Conservation (phyloP, 2,797 vertebrate genomes). For the Distichodus sexfasciatus region DNA sequence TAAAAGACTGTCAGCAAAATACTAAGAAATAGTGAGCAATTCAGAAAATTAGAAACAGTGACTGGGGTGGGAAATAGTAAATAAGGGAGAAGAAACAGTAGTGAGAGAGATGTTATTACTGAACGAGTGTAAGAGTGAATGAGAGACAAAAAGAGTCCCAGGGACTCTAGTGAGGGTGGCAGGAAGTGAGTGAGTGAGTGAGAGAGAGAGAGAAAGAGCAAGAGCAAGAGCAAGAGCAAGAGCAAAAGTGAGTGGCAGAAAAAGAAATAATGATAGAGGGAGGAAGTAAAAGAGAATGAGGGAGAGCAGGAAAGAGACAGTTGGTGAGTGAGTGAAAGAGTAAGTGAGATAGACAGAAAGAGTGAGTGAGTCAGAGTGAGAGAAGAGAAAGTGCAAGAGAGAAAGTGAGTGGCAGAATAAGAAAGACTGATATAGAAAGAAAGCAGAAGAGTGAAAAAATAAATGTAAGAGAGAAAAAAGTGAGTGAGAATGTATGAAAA, state of each 20-base stretch:
- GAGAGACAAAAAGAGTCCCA: no score
- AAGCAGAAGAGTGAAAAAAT: not conserved
- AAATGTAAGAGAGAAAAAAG: constrained; percentile 46
- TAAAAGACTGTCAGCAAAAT: no score
- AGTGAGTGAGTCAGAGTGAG: constrained; percentile 57
- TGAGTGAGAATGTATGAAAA: not conserved
- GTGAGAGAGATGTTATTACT: no score
- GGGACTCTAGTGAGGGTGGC: constrained; percentile 29
- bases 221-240: constrained; percentile 3
- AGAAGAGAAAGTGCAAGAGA: constrained; percentile 59
- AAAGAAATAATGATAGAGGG: not conserved
- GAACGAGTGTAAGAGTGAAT: no score
- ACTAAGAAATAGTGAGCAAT: no score
- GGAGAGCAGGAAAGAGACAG: not conserved
- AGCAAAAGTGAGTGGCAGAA: constrained; percentile 33
- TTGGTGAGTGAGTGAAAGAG: not conserved
- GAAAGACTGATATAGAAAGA: constrained; percentile 21
- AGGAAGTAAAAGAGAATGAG: not conserved
- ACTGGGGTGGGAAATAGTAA: no score
- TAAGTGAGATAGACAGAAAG: constrained; percentile 55
- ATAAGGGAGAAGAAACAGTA: no score
- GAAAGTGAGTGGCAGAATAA: constrained; percentile 47
- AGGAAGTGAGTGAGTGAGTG: constrained; percentile 37
- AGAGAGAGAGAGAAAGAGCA: not conserved
- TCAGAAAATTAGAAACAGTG: no score